phyloP scores from a whole-genome alignment of 2,113 vertebrate genomes.

The Pyxicephalus adspersus region DNA sequence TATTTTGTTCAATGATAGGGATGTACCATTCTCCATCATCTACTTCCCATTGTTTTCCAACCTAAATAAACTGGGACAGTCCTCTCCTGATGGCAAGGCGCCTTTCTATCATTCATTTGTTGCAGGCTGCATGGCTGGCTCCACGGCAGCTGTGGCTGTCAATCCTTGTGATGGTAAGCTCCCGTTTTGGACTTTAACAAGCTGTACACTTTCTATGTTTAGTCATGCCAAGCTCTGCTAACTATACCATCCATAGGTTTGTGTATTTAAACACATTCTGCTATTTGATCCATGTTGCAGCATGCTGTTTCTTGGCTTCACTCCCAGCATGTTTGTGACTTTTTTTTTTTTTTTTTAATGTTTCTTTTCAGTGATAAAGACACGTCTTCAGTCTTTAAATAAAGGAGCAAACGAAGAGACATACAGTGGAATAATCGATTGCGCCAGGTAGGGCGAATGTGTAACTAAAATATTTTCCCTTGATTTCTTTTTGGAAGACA shows the following conservation, averaged over 20 bases:
- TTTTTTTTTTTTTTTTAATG: no score
- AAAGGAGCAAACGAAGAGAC: constrained; percentile 79
- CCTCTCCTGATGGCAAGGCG: constrained; percentile 63
- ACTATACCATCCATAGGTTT: neutral
- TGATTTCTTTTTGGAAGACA: neutral
- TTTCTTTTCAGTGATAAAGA: constrained; percentile 74
- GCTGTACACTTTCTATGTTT: constrained; percentile 19
- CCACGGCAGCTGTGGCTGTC: constrained; percentile 72
- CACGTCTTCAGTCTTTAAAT: constrained; percentile 78
- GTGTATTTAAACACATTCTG: neutral
- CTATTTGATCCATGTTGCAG: neutral
- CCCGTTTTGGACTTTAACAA: neutral
- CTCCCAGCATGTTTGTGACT: neutral
- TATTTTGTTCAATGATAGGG: constrained; percentile 63
- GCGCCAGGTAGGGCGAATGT: constrained; percentile 70
- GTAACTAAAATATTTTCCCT: neutral
- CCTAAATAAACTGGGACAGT: constrained; percentile 74
- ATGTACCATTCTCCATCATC: constrained; percentile 80
- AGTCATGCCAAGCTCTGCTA: neutral
- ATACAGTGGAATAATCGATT: constrained; percentile 78
- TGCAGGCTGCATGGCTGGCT: constrained; percentile 75
- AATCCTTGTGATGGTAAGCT: constrained; percentile 80
- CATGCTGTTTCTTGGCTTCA: neutral
- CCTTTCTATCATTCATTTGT: constrained; percentile 81
- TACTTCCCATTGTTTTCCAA: constrained; percentile 84